Evolutionary conservation across 2,797 vertebrate species (phyloP).

Genomic region (Enteromius paludinosus): DNA sequence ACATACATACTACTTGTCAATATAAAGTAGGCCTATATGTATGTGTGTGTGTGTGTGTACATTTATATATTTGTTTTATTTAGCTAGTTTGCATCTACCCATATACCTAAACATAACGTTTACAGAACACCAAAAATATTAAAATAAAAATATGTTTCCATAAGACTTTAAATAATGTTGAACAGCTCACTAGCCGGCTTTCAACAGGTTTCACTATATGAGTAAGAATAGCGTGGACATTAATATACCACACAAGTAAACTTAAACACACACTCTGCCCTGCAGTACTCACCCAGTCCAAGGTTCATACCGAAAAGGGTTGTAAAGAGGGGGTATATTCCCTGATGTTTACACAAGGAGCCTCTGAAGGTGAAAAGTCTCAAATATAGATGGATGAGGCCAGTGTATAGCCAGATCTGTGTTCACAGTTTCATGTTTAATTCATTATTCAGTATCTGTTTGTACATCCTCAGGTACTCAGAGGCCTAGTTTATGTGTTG

Average conservation of each 20-base stretch:
- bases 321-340: not conserved
- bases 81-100: not conserved
- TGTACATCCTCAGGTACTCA: not conserved
- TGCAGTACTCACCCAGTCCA: conserved; percentile 32
- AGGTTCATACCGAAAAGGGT: conserved; percentile 19
- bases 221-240: no score
- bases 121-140: not conserved
- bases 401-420: not conserved
- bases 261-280: not conserved
- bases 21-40: not conserved
- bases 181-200: not conserved
- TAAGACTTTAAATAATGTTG: not conserved
- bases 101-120: not conserved
- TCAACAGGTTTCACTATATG: not conserved
- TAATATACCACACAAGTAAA: not conserved
- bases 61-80: not conserved
- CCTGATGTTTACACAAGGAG: conserved; percentile 42
- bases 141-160: not conserved
- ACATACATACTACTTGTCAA: not conserved
- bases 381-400: conserved; percentile 11
- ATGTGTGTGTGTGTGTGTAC: not conserved
- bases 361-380: conserved; percentile 39
- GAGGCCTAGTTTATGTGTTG: not conserved
- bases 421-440: conserved; percentile 1
- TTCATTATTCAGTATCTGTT: not conserved